These are phyloP conservation scores for Flabesymbios commensalis DNA, from an alignment of 2,888 invertebrate genomes.

Conservation along the genomic window DNA sequence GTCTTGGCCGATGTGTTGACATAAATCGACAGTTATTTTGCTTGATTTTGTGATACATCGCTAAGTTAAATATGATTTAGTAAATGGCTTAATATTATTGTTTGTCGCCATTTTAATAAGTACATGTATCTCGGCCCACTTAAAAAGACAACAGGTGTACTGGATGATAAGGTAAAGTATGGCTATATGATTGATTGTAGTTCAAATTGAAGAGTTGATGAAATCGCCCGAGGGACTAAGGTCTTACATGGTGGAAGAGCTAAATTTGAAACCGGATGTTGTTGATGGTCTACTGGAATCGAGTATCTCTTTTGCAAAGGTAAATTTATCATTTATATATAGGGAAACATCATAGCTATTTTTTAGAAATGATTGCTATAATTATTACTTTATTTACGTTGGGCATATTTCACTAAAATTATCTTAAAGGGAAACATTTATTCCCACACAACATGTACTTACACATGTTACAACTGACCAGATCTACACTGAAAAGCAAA, in stretches of 20 bases:
- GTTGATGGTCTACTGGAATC: slow-evolving; percentile 41
- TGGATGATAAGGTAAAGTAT: too few relatives aligned
- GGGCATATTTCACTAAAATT: too few relatives aligned
- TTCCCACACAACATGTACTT: too few relatives aligned
- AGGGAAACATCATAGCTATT: background rate
- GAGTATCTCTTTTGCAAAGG: slow-evolving; percentile 41
- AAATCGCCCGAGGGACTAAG: slow-evolving; percentile 29
- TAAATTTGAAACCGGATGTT: slow-evolving; percentile 33
- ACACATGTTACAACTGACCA: too few relatives aligned
- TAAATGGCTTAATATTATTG: background rate
- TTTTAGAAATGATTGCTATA: background rate
- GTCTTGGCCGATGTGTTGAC: too few relatives aligned
- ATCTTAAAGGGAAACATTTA: too few relatives aligned
- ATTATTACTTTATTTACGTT: slow-evolving; percentile 1
- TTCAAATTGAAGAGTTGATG: slow-evolving; percentile 41
- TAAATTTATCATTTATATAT: slow-evolving; percentile 11
- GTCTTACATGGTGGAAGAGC: slow-evolving; percentile 35
- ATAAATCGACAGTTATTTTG: background rate
- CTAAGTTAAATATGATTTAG: background rate
- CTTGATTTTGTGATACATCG: background rate
- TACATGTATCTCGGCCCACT: background rate
- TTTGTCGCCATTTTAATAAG: background rate
- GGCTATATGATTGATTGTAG: slow-evolving; percentile 26
- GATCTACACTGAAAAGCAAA: too few relatives aligned
- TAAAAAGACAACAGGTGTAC: background rate